A percentile compares a stretch with the other conserved stretches of the same genome.
Evolutionary conservation across 1,140 invertebrate species (phyloP).

Genomic region (Platyscapa corneri): DNA sequence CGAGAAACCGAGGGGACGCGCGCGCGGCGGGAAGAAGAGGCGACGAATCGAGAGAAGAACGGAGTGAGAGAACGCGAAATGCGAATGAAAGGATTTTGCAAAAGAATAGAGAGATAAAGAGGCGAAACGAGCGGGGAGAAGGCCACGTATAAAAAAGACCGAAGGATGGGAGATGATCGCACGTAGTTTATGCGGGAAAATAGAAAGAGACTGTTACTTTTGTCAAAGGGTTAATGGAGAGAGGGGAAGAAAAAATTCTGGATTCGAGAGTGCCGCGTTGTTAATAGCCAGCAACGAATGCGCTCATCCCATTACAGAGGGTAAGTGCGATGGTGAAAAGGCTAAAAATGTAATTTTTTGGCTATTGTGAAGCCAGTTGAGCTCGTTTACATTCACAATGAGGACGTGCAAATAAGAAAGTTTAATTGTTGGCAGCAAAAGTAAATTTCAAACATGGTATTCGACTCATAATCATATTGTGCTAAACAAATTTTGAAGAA

Average conservation of each 20-base stretch:
- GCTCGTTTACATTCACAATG: not conserved
- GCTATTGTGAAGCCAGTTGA: not conserved
- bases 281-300: slow-evolving; percentile 23
- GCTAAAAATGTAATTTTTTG: not conserved
- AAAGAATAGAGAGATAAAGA: slow-evolving; percentile 52
- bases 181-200: slow-evolving; percentile 29
- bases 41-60: slow-evolving; percentile 33
- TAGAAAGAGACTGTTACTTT: slow-evolving; percentile 33
- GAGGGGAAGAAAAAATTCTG: slow-evolving; percentile 25
- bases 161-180: not conserved
- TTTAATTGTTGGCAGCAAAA: not conserved
- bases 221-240: slow-evolving; percentile 38
- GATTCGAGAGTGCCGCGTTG: slow-evolving; percentile 26
- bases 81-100: slow-evolving; percentile 41
- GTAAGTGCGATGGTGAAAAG: not conserved
- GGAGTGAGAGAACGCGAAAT: not conserved
- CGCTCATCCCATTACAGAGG: not conserved
- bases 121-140: slow-evolving; percentile 27
- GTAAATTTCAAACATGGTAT: not conserved
- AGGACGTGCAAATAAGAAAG: not conserved
- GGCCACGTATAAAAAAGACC: not conserved
- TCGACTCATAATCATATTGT: no score
- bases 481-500: no score
- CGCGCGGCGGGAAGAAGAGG: not conserved
- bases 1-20: slow-evolving; percentile 45